Evolutionary conservation across 2,113 vertebrate genomes (phyloP).

Genomic region (Anguilla japonica): DNA sequence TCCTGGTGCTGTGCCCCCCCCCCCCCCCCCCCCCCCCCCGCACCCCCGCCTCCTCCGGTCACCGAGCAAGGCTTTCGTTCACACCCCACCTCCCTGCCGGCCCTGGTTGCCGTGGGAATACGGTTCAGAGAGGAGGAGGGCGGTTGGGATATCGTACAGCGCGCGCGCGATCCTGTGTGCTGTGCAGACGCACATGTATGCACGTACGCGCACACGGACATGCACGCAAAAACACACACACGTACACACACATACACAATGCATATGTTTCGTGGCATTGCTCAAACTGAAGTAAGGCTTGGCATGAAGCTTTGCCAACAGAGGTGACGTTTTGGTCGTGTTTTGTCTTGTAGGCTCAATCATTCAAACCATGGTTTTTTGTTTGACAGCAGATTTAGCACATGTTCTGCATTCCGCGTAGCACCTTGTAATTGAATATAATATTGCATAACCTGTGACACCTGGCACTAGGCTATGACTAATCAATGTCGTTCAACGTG

Average conservation of each 20-base stretch:
- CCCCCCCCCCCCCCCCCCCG: slow-evolving; percentile 25
- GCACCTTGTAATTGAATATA: no score
- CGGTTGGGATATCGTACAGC: no score
- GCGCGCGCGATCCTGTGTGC: no score
- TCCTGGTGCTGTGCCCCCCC: background rate
- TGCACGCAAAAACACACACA: no score
- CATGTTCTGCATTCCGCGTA: background rate
- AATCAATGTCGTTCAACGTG: background rate
- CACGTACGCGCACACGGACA: no score
- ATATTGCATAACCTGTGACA: background rate
- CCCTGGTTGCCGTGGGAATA: background rate
- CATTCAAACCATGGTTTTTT: background rate
- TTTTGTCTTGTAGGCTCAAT: no score
- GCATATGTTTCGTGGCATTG: no score
- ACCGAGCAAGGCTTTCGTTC: slow-evolving; percentile 9
- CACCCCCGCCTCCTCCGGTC: slow-evolving; percentile 24
- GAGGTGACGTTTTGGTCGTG: no score
- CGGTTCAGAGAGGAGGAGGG: background rate
- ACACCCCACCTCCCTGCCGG: background rate
- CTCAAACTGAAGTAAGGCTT: no score
- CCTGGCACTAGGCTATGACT: background rate
- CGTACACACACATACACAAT: no score
- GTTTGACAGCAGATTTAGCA: background rate
- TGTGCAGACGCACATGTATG: no score
- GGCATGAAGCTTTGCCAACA: no score